Evolutionary conservation across 2,113 vertebrate species (phyloP).

Genomic region (Propithecus coquereli): DNA sequence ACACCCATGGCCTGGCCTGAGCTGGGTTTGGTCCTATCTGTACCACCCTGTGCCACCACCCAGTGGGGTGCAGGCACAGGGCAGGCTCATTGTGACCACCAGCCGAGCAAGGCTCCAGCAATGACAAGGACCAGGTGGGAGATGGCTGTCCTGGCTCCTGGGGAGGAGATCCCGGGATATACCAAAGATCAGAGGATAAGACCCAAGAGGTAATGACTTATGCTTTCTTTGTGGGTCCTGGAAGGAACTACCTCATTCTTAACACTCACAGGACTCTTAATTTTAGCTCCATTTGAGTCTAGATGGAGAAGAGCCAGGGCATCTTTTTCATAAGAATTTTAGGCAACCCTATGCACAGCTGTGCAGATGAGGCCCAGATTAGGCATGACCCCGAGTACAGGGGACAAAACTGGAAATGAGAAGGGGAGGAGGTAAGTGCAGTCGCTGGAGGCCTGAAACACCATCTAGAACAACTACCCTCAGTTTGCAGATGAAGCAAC

Average conservation of each 20-base stretch:
- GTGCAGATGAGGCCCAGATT: not conserved
- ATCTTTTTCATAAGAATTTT: not conserved
- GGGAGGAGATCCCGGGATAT: not conserved
- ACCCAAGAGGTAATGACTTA: not conserved
- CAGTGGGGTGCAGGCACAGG: not conserved
- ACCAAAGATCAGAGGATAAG: not conserved
- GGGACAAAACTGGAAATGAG: not conserved
- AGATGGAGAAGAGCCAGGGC: not conserved
- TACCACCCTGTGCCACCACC: not conserved
- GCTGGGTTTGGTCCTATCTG: not conserved
- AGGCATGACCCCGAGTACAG: accelerated
- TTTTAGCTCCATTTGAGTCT: not conserved
- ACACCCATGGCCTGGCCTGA: not conserved
- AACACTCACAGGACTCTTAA: not conserved
- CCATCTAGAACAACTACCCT: not conserved
- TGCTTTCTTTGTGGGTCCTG: not conserved
- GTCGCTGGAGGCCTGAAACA: not conserved
- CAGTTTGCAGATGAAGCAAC: not conserved
- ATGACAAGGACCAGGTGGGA: not conserved
- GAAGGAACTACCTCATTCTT: not conserved
- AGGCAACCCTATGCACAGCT: not conserved
- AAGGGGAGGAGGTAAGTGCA: not conserved
- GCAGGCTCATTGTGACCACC: not conserved
- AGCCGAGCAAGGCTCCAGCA: not conserved
- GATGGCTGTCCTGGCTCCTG: not conserved